Evolutionary conservation across 1,140 invertebrate species (phyloP).

Genomic region (Mylabris phalerata): DNA sequence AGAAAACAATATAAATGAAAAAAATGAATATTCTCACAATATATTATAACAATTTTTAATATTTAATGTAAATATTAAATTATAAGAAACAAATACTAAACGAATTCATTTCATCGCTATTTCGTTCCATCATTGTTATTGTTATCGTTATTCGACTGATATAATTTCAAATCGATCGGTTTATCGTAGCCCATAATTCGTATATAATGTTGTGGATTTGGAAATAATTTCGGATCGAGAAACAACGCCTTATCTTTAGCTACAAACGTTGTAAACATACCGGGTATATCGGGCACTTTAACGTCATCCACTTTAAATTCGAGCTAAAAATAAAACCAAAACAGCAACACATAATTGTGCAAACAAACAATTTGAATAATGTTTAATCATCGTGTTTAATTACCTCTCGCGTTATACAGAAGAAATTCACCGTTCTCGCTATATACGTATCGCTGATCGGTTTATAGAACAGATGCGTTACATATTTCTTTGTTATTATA

Average conservation of each 20-base stretch:
- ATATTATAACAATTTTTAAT: too few relatives aligned
- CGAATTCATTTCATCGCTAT: too few relatives aligned
- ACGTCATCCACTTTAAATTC: conserved; percentile 72
- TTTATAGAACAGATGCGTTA: conserved; percentile 68
- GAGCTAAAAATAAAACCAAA: conserved; percentile 49
- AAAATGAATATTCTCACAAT: too few relatives aligned
- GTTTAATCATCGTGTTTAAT: conserved; percentile 8
- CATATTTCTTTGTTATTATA: conserved; percentile 78
- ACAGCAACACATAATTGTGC: conserved; percentile 1
- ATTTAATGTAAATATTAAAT: too few relatives aligned
- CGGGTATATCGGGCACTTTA: conserved; percentile 64
- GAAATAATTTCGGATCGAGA: conserved; percentile 63
- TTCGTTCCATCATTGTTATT: too few relatives aligned
- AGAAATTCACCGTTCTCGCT: conserved; percentile 62
- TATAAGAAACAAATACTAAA: too few relatives aligned
- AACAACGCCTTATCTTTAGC: conserved; percentile 68
- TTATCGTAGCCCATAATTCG: conserved; percentile 88
- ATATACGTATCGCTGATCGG: conserved; percentile 54
- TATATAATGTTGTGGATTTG: conserved; percentile 64
- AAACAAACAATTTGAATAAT: not conserved
- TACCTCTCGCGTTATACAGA: conserved; percentile 57
- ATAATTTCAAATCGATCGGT: conserved; percentile 74
- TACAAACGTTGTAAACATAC: conserved; percentile 73
- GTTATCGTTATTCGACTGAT: not conserved
- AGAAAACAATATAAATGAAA: too few relatives aligned